These are phyloP conservation scores for Accipiter cooperii DNA, from an alignment of 2,113 vertebrate species.

Conservation along the genomic window DNA sequence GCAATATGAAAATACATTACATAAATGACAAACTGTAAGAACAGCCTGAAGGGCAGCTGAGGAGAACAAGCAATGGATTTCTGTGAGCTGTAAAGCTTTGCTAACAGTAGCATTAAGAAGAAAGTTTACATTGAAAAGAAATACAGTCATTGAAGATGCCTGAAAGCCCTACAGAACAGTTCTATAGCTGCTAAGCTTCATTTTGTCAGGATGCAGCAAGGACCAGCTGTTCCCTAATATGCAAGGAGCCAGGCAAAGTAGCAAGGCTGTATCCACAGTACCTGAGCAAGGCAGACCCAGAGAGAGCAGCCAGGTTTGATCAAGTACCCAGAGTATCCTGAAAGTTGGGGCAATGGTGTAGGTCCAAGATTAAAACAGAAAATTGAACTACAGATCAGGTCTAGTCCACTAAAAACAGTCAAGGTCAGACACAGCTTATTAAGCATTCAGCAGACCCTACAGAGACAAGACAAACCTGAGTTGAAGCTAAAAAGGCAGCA, in stretches of 20 bases:
- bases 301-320: not conserved
- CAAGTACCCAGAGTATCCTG: not conserved
- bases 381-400: too few relatives aligned
- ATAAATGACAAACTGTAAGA: not conserved
- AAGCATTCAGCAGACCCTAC: rapidly evolving
- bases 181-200: not conserved
- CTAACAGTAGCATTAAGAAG: not conserved
- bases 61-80: rapidly evolving
- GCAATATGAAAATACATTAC: rapidly evolving
- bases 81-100: not conserved
- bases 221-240: not conserved
- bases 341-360: rapidly evolving
- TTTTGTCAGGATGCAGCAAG: not conserved
- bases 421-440: not conserved
- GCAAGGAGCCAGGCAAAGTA: not conserved
- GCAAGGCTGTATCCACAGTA: not conserved
- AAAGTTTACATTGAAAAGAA: rapidly evolving
- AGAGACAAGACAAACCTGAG: not conserved
- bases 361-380: not conserved
- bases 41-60: not conserved
- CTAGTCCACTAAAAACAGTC: not conserved
- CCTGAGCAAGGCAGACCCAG: not conserved
- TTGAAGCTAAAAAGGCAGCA: rapidly evolving
- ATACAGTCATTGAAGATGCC: rapidly evolving
- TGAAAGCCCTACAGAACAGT: not conserved